These are phyloP conservation scores for Acleris literana DNA, from an alignment of 2,888 invertebrate species.

Conservation along the genomic window DNA sequence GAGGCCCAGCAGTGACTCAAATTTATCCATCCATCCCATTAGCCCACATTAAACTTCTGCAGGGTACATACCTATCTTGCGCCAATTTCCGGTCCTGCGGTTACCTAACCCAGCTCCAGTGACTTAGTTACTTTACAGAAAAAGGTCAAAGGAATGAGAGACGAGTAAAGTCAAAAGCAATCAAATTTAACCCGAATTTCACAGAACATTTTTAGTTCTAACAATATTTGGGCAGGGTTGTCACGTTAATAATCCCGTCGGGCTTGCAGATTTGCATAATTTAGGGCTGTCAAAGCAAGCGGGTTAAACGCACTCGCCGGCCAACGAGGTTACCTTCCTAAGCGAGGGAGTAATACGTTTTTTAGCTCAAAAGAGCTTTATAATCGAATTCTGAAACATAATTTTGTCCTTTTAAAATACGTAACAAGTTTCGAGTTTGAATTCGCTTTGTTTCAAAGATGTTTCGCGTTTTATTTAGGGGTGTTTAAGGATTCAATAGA, in stretches of 20 bases:
- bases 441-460: constrained; percentile 16
- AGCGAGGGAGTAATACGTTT: constrained; percentile 32
- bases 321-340: constrained; percentile 26
- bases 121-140: too few species aligned
- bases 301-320: constrained; percentile 30
- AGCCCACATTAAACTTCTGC: too few species aligned
- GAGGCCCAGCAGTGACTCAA: too few species aligned
- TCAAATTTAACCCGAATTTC: too few species aligned
- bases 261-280: constrained; percentile 29
- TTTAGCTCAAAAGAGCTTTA: constrained; percentile 33
- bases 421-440: constrained; percentile 21
- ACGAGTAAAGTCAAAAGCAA: too few species aligned
- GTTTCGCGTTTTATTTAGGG: constrained; percentile 5
- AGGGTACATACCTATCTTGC: too few species aligned
- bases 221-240: constrained; percentile 11
- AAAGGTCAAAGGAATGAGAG: too few species aligned
- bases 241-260: constrained; percentile 13
- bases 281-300: constrained; percentile 34
- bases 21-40: too few species aligned
- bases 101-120: too few species aligned
- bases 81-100: too few species aligned
- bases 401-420: constrained; percentile 30
- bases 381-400: constrained; percentile 30
- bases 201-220: constrained; percentile 5
- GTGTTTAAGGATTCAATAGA: not conserved